Conservation (phyloP, 2,888 invertebrate genomes). For the Morpho helenor region DNA sequence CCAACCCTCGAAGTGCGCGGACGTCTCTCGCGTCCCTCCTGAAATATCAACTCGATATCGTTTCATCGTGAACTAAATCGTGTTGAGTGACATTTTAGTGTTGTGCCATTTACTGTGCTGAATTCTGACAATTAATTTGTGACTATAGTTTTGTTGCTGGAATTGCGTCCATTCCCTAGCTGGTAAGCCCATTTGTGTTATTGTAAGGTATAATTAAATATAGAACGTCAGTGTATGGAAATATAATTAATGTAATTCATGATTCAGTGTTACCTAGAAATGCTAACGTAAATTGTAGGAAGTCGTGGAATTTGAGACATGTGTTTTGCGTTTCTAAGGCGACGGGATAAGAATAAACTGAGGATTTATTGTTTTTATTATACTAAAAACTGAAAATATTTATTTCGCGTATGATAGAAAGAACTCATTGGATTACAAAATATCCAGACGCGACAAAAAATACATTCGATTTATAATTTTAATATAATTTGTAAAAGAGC, state of each 20-base stretch:
- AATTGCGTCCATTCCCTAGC: constrained; percentile 52
- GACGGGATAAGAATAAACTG: too few relatives aligned
- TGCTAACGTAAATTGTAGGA: constrained; percentile 24
- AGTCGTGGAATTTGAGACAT: constrained; percentile 26
- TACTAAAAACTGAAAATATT: too few relatives aligned
- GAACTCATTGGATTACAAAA: too few relatives aligned
- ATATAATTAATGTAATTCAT: constrained; percentile 64
- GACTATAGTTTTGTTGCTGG: constrained; percentile 43
- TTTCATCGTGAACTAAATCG: constrained; percentile 41
- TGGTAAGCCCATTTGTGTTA: constrained; percentile 70
- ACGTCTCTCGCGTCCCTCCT: constrained; percentile 35
- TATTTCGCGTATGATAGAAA: too few relatives aligned
- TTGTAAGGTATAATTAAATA: constrained; percentile 75
- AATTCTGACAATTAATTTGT: constrained; percentile 26
- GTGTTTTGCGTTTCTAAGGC: constrained; percentile 6
- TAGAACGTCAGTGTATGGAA: constrained; percentile 68
- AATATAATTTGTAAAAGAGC: too few relatives aligned
- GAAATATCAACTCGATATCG: constrained; percentile 41
- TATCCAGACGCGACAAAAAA: too few relatives aligned
- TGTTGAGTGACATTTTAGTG: constrained; percentile 49
- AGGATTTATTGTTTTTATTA: too few relatives aligned
- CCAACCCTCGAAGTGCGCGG: constrained; percentile 48
- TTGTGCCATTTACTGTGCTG: constrained; percentile 34
- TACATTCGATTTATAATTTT: too few relatives aligned
- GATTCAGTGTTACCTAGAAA: constrained; percentile 54